Evolutionary conservation across 1,140 invertebrate genomes (phyloP).

Genomic region (Drosophila malerkotliana): DNA sequence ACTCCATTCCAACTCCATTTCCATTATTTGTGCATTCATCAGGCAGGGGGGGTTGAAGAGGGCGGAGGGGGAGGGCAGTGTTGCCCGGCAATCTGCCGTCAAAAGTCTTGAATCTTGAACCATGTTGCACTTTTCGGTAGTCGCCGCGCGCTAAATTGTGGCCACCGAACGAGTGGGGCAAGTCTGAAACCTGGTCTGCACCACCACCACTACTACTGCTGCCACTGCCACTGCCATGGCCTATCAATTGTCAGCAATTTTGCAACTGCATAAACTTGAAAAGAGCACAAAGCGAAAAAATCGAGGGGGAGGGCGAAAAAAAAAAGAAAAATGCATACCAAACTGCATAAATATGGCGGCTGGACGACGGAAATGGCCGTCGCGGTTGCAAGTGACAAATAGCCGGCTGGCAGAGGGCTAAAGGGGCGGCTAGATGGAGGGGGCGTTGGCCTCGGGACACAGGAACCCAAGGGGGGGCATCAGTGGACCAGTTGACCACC

Average conservation of each 20-base stretch:
- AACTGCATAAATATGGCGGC: conserved; percentile 39
- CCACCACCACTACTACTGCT: conserved; percentile 27
- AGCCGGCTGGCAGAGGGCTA: conserved; percentile 42
- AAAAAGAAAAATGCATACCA: conserved; percentile 24
- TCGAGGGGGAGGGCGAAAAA: background rate
- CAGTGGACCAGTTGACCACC: conserved; percentile 60
- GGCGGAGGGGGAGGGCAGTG: too few species aligned
- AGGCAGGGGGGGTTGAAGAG: conserved; percentile 6
- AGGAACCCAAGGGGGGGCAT: background rate
- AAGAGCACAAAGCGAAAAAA: conserved; percentile 14
- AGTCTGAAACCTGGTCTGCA: conserved; percentile 8
- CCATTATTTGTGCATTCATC: conserved; percentile 77
- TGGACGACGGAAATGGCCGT: conserved; percentile 63
- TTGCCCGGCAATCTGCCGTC: background rate
- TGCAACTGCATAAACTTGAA: conserved; percentile 51
- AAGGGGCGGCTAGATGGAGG: conserved; percentile 36
- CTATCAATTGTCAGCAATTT: conserved; percentile 76
- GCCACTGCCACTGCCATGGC: conserved; percentile 38
- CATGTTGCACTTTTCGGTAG: conserved; percentile 70
- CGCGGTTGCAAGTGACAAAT: conserved; percentile 80
- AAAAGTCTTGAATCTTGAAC: background rate
- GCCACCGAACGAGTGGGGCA: conserved; percentile 51
- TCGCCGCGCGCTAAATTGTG: conserved; percentile 74
- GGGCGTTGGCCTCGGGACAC: background rate
- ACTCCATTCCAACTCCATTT: conserved; percentile 3